Evolutionary conservation across 1,140 invertebrate genomes (phyloP).

Genomic region (Sminthurides bifidus): DNA sequence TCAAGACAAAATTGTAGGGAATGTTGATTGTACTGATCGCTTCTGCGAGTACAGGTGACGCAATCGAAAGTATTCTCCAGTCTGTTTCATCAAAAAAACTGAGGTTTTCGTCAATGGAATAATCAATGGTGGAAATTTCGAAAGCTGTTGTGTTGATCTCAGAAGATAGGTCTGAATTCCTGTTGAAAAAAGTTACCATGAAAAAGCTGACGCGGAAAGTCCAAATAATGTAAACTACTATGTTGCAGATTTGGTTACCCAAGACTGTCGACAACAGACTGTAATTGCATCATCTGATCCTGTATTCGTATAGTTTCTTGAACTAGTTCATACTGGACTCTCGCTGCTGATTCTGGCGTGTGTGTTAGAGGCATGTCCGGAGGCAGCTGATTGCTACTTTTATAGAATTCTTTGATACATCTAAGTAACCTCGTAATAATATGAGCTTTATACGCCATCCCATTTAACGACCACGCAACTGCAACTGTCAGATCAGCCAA

Average conservation of each 20-base stretch:
- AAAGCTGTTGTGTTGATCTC: slow-evolving; percentile 2
- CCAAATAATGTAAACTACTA: not conserved
- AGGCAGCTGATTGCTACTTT: not conserved
- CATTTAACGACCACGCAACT: too few species aligned
- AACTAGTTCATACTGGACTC: not conserved
- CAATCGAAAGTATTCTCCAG: too few species aligned
- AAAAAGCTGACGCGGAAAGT: not conserved
- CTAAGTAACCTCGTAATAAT: too few species aligned
- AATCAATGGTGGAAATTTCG: slow-evolving; percentile 6
- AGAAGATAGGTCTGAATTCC: slow-evolving; percentile 4
- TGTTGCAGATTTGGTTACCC: not conserved
- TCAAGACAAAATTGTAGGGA: slow-evolving; percentile 7
- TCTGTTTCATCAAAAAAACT: slow-evolving; percentile 8
- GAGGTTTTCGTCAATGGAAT: too few species aligned
- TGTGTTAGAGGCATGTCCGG: not conserved
- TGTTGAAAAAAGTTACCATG: not conserved
- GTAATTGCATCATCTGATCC: not conserved
- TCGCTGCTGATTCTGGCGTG: not conserved
- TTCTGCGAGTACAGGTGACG: not conserved
- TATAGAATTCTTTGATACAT: too few species aligned
- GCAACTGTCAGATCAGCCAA: not conserved
- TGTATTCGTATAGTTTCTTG: not conserved
- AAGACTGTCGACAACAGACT: not conserved
- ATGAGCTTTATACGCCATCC: too few species aligned
- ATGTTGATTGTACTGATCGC: slow-evolving; percentile 1